Evolutionary conservation across 1,140 invertebrate genomes (phyloP).

Genomic region (Yoshiicerus persimilis): DNA sequence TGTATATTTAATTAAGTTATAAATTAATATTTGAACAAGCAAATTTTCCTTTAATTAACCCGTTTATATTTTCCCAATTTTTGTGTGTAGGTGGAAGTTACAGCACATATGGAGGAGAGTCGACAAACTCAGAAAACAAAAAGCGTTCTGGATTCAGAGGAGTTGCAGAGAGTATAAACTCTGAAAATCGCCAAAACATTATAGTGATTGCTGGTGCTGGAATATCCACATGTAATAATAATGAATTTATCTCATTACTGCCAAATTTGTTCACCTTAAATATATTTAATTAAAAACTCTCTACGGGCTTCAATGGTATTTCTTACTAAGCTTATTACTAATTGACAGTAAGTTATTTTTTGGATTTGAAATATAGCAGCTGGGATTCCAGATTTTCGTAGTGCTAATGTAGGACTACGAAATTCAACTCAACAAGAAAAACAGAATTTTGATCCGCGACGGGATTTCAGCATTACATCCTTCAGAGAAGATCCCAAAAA

Average conservation of each 20-base stretch:
- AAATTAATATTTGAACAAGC: too few species aligned
- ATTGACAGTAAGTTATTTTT: conserved; percentile 1
- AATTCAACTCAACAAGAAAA: conserved; percentile 83
- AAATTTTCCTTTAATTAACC: too few species aligned
- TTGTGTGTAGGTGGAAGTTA: background rate
- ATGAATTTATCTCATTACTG: too few species aligned
- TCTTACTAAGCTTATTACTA: too few species aligned
- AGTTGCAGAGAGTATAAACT: conserved; percentile 70
- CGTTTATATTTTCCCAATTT: background rate
- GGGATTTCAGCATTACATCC: conserved; percentile 87
- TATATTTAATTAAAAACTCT: too few species aligned
- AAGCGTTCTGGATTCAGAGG: conserved; percentile 53
- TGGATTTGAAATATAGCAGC: conserved; percentile 67
- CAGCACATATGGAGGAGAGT: background rate
- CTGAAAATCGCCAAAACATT: conserved; percentile 77
- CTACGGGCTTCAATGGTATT: too few species aligned
- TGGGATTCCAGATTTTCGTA: conserved; percentile 92
- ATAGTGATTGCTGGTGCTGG: conserved; percentile 92
- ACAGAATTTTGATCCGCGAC: conserved; percentile 88
- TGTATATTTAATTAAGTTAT: too few species aligned
- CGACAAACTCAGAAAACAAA: background rate
- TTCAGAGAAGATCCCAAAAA: conserved; percentile 79
- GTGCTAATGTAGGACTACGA: conserved; percentile 86
- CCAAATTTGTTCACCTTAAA: too few species aligned
- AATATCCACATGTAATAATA: conserved; percentile 81